Percentiles rank a stretch among this genome's conserved stretches.
Evolutionary conservation across 1,140 invertebrate genomes (phyloP).

Genomic region (Lepidurus couesii): DNA sequence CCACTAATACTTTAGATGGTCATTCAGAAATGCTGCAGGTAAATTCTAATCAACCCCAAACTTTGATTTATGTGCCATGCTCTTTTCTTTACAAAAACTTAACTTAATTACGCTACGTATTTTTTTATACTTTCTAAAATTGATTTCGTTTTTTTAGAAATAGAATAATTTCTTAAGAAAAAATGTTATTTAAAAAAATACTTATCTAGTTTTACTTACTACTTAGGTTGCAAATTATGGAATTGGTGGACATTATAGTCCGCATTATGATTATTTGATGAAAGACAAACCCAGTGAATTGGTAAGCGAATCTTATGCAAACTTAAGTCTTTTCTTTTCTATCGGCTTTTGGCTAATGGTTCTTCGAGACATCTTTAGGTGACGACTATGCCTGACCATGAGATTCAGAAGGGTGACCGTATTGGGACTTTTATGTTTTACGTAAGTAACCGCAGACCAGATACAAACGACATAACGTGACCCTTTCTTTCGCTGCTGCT

Average conservation of each 20-base stretch:
- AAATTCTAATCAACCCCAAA: not conserved
- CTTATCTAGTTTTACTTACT: not conserved
- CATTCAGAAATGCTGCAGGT: slow-evolving; percentile 45
- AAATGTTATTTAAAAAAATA: not conserved
- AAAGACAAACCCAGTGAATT: slow-evolving; percentile 42
- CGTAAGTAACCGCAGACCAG: slow-evolving; percentile 48
- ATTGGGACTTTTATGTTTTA: slow-evolving; percentile 56
- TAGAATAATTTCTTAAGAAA: too few species aligned
- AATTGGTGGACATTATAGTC: slow-evolving; percentile 61
- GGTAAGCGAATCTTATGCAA: slow-evolving; percentile 32
- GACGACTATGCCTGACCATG: slow-evolving; percentile 32
- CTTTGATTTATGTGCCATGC: not conserved
- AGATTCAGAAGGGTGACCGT: slow-evolving; percentile 48
- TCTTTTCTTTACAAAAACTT: not conserved
- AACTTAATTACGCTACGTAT: not conserved
- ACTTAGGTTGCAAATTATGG: slow-evolving; percentile 55
- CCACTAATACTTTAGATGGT: slow-evolving; percentile 38
- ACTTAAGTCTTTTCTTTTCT: too few species aligned
- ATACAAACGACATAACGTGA: slow-evolving; percentile 26
- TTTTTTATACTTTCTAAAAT: not conserved
- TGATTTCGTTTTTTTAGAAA: too few species aligned
- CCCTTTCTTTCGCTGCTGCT: slow-evolving; percentile 27
- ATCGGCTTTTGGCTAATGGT: too few species aligned
- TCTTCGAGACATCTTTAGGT: not conserved
- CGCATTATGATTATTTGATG: slow-evolving; percentile 56